Conservation (phyloP, 2,113 vertebrate genomes). For the Erpornis zantholeuca region DNA sequence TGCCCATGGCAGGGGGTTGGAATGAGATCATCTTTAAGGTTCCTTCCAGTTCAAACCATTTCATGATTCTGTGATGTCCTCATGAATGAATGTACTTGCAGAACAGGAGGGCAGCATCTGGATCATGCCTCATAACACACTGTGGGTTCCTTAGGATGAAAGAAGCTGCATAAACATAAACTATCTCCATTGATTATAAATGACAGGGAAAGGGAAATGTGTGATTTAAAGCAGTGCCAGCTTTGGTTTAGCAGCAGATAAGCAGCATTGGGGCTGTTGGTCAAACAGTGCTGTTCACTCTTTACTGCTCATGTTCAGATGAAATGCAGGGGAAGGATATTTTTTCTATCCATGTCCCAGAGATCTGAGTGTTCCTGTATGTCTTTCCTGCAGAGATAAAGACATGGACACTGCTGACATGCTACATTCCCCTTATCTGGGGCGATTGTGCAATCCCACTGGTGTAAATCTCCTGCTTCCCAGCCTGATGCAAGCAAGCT, state of each 20-base stretch:
- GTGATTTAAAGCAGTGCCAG: background rate
- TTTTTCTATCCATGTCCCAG: background rate
- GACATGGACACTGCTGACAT: slow-evolving; percentile 5
- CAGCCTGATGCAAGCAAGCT: background rate
- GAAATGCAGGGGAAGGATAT: background rate
- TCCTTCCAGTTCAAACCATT: background rate
- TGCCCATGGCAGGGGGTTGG: background rate
- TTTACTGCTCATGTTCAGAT: background rate
- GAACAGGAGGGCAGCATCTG: background rate
- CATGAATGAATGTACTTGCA: background rate
- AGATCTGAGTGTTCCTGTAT: background rate
- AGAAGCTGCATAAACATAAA: background rate
- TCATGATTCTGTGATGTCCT: background rate
- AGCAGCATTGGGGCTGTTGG: background rate
- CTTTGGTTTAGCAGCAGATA: background rate
- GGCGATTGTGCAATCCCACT: background rate
- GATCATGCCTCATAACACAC: background rate
- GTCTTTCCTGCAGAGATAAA: slow-evolving; percentile 19
- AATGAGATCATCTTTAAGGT: background rate
- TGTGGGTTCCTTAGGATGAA: background rate
- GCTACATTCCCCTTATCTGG: slow-evolving; percentile 37
- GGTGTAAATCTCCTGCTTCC: slow-evolving; percentile 28
- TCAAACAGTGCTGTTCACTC: background rate
- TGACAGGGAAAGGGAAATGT: background rate
- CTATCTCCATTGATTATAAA: background rate